These are phyloP conservation scores for Ormyrus pomaceus DNA, from an alignment of 2,888 invertebrate species.

Conservation along the genomic window DNA sequence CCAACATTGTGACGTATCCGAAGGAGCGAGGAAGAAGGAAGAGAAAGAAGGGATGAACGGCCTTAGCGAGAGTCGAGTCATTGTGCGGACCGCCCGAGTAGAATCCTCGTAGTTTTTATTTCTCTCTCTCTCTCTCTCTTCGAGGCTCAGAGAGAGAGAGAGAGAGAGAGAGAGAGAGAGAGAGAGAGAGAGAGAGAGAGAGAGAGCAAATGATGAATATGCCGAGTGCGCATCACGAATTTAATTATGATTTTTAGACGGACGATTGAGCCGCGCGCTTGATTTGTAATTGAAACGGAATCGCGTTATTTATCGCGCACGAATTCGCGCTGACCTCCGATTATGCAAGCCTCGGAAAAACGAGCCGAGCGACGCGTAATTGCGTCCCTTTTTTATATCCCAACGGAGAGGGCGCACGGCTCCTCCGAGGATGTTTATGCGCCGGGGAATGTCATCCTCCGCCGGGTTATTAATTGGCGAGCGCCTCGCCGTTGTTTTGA, in stretches of 20 bases:
- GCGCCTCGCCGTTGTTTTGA: too few species aligned
- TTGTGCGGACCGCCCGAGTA: conserved; percentile 51
- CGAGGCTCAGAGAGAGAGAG: neutral
- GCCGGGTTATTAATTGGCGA: too few species aligned
- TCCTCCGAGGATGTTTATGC: too few species aligned
- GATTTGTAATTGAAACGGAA: conserved; percentile 49
- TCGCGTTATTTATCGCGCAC: conserved; percentile 31
- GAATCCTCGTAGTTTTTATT: neutral
- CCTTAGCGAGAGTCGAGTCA: conserved; percentile 30
- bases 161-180: neutral
- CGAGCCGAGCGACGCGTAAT: neutral
- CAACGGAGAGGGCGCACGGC: too few species aligned
- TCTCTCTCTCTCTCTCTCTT: conserved; percentile 11
- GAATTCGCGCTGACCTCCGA: conserved; percentile 21
- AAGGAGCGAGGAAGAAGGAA: neutral
- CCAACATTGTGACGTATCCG: conserved; percentile 27
- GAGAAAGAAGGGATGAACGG: conserved; percentile 17
- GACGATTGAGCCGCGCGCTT: conserved; percentile 8
- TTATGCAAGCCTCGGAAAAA: neutral
- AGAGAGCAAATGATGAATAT: conserved; percentile 29
- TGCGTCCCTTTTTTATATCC: neutral
- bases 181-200: neutral
- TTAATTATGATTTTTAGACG: conserved; percentile 55
- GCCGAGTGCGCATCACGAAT: conserved; percentile 48
- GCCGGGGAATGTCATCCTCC: too few species aligned